Percentiles rank a stretch among this genome's conserved stretches.
Evolutionary conservation across 1,140 invertebrate species (phyloP).

Genomic region (Berghia stephanieae): DNA sequence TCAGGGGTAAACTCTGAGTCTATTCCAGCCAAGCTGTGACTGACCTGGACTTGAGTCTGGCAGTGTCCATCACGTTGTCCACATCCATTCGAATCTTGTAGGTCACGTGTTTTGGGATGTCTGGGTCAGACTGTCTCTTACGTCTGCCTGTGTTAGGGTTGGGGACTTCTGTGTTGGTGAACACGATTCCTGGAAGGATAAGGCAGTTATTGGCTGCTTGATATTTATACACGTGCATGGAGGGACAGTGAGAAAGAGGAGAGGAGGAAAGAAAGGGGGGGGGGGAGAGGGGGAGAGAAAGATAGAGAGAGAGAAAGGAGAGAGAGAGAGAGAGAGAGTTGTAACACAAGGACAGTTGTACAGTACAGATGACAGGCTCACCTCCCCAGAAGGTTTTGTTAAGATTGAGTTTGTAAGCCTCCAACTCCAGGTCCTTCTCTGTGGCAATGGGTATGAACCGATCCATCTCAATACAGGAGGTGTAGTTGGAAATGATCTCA

Average conservation of each 20-base stretch:
- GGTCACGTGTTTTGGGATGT: slow-evolving; percentile 62
- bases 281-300: too few species aligned
- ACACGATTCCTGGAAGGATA: slow-evolving; percentile 57
- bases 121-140: slow-evolving; percentile 23
- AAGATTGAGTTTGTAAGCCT: slow-evolving; percentile 47
- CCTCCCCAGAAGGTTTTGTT: slow-evolving; percentile 63
- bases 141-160: slow-evolving; percentile 26
- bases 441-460: slow-evolving; percentile 57
- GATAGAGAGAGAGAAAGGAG: neutral
- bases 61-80: slow-evolving; percentile 66
- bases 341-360: too few species aligned
- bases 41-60: slow-evolving; percentile 55
- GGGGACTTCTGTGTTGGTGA: slow-evolving; percentile 44
- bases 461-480: slow-evolving; percentile 60
- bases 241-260: too few species aligned
- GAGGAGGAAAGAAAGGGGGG: too few species aligned
- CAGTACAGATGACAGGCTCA: too few species aligned
- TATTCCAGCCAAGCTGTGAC: too few species aligned
- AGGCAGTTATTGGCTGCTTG: too few species aligned
- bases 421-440: slow-evolving; percentile 58
- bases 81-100: slow-evolving; percentile 69
- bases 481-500: slow-evolving; percentile 59
- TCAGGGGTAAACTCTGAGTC: too few species aligned
- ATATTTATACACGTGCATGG: too few species aligned
- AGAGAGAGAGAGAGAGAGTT: neutral